Evolutionary conservation across 2,797 vertebrate species (phyloP).

Genomic region (Apodemus agrarius): DNA sequence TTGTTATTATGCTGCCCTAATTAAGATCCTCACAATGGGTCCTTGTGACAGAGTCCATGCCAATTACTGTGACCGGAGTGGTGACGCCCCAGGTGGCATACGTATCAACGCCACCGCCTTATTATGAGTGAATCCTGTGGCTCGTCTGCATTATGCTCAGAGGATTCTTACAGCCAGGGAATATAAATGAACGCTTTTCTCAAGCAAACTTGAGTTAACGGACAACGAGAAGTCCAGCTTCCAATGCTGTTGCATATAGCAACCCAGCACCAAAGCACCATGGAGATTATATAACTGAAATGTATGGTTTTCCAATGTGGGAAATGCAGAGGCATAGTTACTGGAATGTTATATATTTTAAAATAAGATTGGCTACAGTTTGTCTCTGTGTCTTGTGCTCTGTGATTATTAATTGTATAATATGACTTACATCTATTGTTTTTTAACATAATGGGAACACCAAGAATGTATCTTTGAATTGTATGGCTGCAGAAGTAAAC

Average conservation of each 20-base stretch:
- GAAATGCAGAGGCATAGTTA: conserved; percentile 57
- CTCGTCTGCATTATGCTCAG: conserved; percentile 51
- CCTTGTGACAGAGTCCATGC: background rate
- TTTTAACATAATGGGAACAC: conserved; percentile 62
- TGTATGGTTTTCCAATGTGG: conserved; percentile 20
- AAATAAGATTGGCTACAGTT: conserved; percentile 45
- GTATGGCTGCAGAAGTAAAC: background rate
- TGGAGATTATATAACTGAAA: conserved; percentile 49
- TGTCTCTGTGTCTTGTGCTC: conserved; percentile 39
- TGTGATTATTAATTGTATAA: conserved; percentile 50
- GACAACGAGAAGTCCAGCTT: conserved; percentile 45
- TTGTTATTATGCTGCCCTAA: conserved; percentile 13
- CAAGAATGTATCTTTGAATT: background rate
- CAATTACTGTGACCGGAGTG: background rate
- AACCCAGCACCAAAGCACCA: background rate
- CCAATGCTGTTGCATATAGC: conserved; percentile 26
- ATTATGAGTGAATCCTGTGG: conserved; percentile 48
- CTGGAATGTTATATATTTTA: conserved; percentile 23
- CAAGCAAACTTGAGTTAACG: conserved; percentile 39
- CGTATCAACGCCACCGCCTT: conserved; percentile 5
- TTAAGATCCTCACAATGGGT: conserved; percentile 25
- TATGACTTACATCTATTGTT: conserved; percentile 34
- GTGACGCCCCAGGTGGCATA: background rate
- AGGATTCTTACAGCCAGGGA: conserved; percentile 41
- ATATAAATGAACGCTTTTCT: conserved; percentile 48